Conservation (phyloP, 2,113 vertebrate species). For the Tachuris rubrigastra region DNA sequence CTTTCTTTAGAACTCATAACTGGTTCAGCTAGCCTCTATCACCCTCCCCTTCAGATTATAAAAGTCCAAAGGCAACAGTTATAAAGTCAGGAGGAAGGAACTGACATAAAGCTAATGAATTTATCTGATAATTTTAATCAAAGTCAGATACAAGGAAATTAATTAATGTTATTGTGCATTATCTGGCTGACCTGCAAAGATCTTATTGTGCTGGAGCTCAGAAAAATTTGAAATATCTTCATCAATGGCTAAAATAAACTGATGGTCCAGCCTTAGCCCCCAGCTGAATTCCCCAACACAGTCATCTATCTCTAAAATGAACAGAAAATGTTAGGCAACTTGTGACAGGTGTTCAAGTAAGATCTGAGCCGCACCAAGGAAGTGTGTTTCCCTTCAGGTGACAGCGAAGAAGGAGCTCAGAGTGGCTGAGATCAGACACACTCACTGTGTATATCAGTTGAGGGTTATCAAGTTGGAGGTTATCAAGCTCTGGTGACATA, state of each 20-base stretch:
- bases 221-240: background rate
- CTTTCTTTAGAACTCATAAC: background rate
- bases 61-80: background rate
- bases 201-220: background rate
- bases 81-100: background rate
- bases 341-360: background rate
- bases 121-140: background rate
- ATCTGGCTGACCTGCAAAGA: background rate
- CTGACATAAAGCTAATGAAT: background rate
- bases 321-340: background rate
- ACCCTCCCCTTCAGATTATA: background rate
- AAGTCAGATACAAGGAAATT: background rate
- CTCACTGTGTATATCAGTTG: accelerated
- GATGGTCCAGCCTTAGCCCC: too few relatives aligned
- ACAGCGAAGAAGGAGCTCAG: background rate
- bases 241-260: background rate
- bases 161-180: background rate
- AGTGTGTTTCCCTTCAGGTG: background rate
- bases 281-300: background rate
- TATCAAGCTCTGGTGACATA: background rate
- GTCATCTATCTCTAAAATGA: background rate
- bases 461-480: background rate
- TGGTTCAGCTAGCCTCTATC: background rate
- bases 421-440: background rate
- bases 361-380: background rate